Percentiles rank a stretch among this genome's conserved stretches.
These are phyloP conservation scores for Amphibalanus amphitrite DNA, from an alignment of 1,140 invertebrate genomes.

Conservation along the genomic window DNA sequence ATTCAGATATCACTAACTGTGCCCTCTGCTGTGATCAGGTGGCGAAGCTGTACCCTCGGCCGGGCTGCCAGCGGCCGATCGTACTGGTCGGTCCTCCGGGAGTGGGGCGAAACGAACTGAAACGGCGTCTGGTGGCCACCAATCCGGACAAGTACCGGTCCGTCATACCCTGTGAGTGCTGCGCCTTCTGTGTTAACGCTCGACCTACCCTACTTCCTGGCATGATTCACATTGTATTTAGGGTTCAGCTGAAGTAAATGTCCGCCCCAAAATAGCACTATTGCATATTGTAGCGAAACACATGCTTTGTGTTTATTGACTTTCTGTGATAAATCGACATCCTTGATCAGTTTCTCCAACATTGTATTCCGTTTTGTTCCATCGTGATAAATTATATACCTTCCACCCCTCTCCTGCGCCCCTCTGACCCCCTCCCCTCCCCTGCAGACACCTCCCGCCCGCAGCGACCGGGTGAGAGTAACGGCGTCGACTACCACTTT, in stretches of 20 bases:
- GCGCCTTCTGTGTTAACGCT: too few species aligned
- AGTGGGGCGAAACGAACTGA: constrained; percentile 83
- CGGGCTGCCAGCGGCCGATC: constrained; percentile 66
- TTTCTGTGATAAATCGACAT: constrained; percentile 8
- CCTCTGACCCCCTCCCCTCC: neutral
- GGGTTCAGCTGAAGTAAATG: too few species aligned
- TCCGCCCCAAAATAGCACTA: too few species aligned
- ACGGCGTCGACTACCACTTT: constrained; percentile 92
- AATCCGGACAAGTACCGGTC: constrained; percentile 82
- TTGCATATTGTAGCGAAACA: too few species aligned
- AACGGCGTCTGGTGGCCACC: constrained; percentile 63
- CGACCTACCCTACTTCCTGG: too few species aligned
- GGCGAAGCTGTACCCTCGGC: constrained; percentile 69
- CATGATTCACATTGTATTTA: too few species aligned
- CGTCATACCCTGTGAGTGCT: constrained; percentile 77
- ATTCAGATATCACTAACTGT: neutral
- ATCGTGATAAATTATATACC: too few species aligned
- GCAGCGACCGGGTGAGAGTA: constrained; percentile 61
- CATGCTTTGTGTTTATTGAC: constrained; percentile 7
- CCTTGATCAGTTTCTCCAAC: neutral
- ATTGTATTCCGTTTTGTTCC: neutral
- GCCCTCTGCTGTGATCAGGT: constrained; percentile 38
- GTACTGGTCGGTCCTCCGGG: constrained; percentile 89
- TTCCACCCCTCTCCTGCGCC: constrained; percentile 4
- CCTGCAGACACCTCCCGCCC: constrained; percentile 67